Percentiles rank a stretch among this genome's conserved stretches.
Conservation (phyloP, 2,888 invertebrate genomes). For the Lasioglossum figueresi region DNA sequence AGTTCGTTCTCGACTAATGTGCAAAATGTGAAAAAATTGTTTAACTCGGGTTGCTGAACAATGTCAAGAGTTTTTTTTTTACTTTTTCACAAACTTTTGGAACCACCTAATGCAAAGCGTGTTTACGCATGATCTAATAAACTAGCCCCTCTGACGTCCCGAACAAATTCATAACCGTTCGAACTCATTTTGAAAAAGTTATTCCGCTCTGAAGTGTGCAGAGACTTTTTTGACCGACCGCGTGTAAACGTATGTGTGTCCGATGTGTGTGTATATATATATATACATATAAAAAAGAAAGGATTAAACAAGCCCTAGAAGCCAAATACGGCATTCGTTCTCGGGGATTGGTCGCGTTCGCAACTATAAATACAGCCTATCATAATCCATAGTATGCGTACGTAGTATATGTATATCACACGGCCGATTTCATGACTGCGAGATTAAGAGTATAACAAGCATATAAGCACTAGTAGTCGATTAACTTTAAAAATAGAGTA, state of each 20-base stretch:
- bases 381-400: conserved; percentile 24
- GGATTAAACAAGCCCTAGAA: conserved; percentile 52
- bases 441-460: conserved; percentile 72
- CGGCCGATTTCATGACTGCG: conserved; percentile 81
- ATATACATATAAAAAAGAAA: conserved; percentile 37
- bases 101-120: background rate
- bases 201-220: background rate
- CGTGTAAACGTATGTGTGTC: background rate
- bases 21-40: background rate
- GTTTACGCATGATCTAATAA: background rate
- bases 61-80: background rate
- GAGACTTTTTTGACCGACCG: background rate
- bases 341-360: conserved; percentile 39
- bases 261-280: conserved; percentile 35
- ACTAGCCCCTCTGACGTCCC: background rate
- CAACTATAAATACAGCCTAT: conserved; percentile 39
- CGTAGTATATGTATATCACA: conserved; percentile 74
- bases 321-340: conserved; percentile 57
- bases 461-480: conserved; percentile 68
- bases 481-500: conserved; percentile 49
- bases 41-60: background rate
- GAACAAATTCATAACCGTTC: background rate
- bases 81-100: background rate
- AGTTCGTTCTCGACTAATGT: background rate
- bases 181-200: background rate